Conservation (phyloP, 2,113 vertebrate genomes). For the Origma solitaria region DNA sequence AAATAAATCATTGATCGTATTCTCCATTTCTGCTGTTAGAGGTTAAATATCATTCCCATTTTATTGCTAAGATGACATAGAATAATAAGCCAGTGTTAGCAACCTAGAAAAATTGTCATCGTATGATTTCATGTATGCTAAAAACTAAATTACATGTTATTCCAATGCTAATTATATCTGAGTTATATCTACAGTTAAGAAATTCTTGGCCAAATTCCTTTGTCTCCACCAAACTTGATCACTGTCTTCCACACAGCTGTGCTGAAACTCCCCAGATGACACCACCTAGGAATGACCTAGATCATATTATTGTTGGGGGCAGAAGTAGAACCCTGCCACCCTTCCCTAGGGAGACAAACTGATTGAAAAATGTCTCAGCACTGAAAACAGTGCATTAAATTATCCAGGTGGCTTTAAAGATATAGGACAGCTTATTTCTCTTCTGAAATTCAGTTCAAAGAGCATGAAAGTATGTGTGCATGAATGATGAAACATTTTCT, state of each 20-base stretch:
- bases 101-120: background rate
- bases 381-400: background rate
- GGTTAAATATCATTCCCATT: background rate
- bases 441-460: slow-evolving; percentile 7
- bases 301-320: background rate
- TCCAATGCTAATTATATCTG: background rate
- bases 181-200: background rate
- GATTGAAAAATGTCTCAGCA: background rate
- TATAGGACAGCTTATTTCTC: background rate
- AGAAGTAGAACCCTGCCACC: background rate
- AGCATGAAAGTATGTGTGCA: background rate
- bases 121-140: background rate
- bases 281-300: background rate
- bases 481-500: background rate
- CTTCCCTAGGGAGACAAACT: background rate
- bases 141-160: background rate
- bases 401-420: background rate
- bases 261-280: background rate
- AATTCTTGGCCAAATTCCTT: background rate
- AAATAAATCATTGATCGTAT: background rate
- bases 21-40: background rate
- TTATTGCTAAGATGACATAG: background rate
- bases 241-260: background rate
- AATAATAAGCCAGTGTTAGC: background rate
- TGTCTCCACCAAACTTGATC: background rate